These are phyloP conservation scores for Saimiri boliviensis DNA, from an alignment of 2,113 vertebrate genomes.

Conservation along the genomic window DNA sequence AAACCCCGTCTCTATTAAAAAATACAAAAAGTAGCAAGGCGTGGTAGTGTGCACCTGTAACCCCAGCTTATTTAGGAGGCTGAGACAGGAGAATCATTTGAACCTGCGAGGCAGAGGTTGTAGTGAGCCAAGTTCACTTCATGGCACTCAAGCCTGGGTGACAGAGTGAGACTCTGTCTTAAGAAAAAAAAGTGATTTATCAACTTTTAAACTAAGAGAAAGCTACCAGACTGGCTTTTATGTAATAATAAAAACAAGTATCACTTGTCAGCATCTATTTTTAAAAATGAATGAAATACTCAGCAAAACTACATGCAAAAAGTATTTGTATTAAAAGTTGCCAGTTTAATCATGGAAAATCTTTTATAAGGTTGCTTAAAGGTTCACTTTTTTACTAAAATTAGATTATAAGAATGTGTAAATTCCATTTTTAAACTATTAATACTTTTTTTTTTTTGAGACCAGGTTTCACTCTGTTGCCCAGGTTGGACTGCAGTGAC, in stretches of 20 bases:
- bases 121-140: too few relatives aligned
- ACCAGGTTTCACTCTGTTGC: too few relatives aligned
- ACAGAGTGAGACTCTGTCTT: background rate
- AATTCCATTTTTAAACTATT: background rate
- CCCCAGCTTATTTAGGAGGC: too few relatives aligned
- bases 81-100: too few relatives aligned
- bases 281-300: background rate
- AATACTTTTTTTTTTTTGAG: too few relatives aligned
- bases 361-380: background rate
- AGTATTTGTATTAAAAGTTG: background rate
- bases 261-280: background rate
- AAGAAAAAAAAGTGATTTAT: background rate
- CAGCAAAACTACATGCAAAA: background rate
- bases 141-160: too few relatives aligned
- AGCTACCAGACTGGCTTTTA: background rate
- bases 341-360: background rate
- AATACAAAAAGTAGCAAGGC: too few relatives aligned
- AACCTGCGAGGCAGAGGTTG: too few relatives aligned
- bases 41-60: too few relatives aligned
- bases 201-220: background rate
- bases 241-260: background rate
- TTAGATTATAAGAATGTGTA: background rate
- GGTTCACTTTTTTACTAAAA: constrained; percentile 14
- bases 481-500: too few relatives aligned
- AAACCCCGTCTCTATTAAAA: too few relatives aligned